Conservation (phyloP, 2,888 invertebrate genomes). For the Stenotaenia linearis region DNA sequence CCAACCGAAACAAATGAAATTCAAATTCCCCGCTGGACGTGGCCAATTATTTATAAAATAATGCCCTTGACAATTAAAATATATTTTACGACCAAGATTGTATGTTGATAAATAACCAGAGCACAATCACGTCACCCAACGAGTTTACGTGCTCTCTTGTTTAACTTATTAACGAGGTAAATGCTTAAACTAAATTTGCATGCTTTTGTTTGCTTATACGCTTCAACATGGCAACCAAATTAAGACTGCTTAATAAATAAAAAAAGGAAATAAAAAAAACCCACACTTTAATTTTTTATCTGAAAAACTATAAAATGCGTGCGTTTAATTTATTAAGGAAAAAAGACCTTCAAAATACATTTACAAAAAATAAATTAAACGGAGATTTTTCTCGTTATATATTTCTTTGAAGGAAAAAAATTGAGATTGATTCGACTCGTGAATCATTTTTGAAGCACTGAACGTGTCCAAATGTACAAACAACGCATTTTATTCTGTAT, state of each 20-base stretch:
- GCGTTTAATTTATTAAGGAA: background rate
- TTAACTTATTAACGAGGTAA: slow-evolving; percentile 14
- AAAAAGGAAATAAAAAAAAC: background rate
- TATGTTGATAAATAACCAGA: slow-evolving; percentile 8
- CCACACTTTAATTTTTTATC: background rate
- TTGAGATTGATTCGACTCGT: background rate
- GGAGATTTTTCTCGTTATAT: background rate
- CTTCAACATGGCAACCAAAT: background rate
- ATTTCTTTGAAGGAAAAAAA: background rate
- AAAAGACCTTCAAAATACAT: background rate
- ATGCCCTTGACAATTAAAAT: slow-evolving; percentile 23
- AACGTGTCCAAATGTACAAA: background rate
- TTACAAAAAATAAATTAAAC: background rate
- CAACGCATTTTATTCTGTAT: background rate
- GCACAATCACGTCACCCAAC: background rate
- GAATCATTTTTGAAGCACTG: background rate
- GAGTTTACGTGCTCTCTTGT: background rate
- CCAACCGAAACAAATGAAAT: slow-evolving; percentile 19
- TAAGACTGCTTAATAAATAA: background rate
- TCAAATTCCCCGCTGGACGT: slow-evolving; percentile 17
- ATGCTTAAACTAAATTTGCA: background rate
- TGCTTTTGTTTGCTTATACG: background rate
- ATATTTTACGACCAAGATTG: slow-evolving; percentile 13
- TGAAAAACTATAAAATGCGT: background rate
- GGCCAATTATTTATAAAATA: slow-evolving; percentile 23